phyloP scores from a whole-genome alignment of 2,797 vertebrate genomes.

The Leontocebus nigricollis region DNA sequence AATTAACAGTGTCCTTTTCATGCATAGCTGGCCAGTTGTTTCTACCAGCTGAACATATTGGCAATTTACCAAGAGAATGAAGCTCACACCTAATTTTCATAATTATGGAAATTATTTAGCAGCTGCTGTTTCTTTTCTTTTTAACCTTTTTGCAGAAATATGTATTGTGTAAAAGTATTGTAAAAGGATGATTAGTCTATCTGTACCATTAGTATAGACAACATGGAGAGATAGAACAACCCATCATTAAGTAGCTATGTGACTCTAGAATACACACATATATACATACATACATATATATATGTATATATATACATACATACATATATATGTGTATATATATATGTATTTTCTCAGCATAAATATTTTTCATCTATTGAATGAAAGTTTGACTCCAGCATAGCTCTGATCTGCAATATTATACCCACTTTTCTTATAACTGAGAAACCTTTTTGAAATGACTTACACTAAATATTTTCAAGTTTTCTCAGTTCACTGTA shows the following conservation, averaged over 20 bases:
- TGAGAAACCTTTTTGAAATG: not conserved
- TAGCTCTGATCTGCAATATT: not conserved
- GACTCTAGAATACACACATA: not conserved
- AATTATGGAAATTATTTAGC: constrained; percentile 51
- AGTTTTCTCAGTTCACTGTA: not conserved
- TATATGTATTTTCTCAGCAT: not conserved
- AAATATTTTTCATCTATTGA: not conserved
- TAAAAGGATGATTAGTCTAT: not conserved
- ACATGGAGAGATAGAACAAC: not conserved
- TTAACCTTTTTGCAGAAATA: constrained; percentile 52
- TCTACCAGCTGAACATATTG: constrained; percentile 31
- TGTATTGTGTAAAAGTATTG: not conserved
- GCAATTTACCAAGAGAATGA: constrained; percentile 32
- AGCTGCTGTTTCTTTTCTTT: constrained; percentile 56
- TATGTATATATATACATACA: not conserved
- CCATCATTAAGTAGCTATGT: not conserved
- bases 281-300: not conserved
- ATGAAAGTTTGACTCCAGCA: not conserved
- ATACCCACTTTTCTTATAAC: not conserved
- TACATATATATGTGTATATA: not conserved
- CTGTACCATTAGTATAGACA: not conserved
- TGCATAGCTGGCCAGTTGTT: not conserved
- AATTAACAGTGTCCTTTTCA: not conserved
- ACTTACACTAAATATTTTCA: not conserved
- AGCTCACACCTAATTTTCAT: constrained; percentile 42